Percentiles rank a stretch among this genome's conserved stretches.
phyloP scores from a whole-genome alignment of 2,888 invertebrate species.

The Caenorhabditis becei region DNA sequence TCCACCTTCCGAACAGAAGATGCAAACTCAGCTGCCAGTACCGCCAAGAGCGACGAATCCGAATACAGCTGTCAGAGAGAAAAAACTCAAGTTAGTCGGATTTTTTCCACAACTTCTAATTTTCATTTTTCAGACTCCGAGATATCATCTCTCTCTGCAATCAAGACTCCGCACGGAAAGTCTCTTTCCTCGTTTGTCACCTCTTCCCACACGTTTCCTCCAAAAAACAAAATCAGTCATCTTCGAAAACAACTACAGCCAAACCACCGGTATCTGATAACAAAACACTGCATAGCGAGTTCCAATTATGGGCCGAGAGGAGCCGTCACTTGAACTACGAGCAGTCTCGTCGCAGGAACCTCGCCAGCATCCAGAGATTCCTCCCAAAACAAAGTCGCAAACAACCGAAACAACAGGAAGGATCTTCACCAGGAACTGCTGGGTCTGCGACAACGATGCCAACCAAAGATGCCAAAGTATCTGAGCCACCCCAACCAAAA shows the following conservation, averaged over 20 bases:
- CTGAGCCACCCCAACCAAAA: not conserved
- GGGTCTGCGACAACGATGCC: not conserved
- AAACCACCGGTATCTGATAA: constrained; percentile 43
- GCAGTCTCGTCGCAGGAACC: constrained; percentile 39
- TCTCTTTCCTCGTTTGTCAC: constrained; percentile 32
- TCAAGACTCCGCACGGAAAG: constrained; percentile 26
- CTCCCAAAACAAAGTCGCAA: constrained; percentile 16
- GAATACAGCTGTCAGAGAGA: not conserved
- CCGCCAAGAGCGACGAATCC: constrained; percentile 39
- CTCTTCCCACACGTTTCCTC: not conserved
- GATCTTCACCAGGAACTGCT: not conserved
- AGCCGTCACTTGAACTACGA: constrained; percentile 36
- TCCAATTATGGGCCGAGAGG: constrained; percentile 33
- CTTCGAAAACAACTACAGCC: constrained; percentile 10
- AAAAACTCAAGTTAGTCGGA: constrained; percentile 26
- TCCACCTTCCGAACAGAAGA: constrained; percentile 45
- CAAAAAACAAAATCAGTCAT: not conserved
- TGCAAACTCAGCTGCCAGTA: constrained; percentile 52
- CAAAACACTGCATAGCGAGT: constrained; percentile 9
- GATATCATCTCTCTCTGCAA: constrained; percentile 15
- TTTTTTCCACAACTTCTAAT: not conserved
- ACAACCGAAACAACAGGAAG: not conserved
- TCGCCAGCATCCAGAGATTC: constrained; percentile 52
- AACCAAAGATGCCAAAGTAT: constrained; percentile 1
- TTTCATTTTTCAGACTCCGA: constrained; percentile 23